These are phyloP conservation scores for mouse (Mus musculus) DNA, from an alignment of 2,113 vertebrate genomes.

Conservation along the genomic window GRCm39 chrX:154919501-154920000, in stretches of 20 bases:
- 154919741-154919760: conserved; percentile 63
- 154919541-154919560: background rate
- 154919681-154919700: conserved; percentile 50
- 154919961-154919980: conserved; percentile 24
- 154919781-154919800: background rate
- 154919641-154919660: background rate
- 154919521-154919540: background rate
- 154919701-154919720: background rate
- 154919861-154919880: too few species aligned
- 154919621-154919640: background rate
- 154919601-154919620: background rate
- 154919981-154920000: conserved; percentile 26
- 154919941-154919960: background rate
- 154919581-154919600: background rate
- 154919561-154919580: background rate
- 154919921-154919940: conserved; percentile 54
- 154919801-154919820: conserved; percentile 2
- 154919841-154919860: too few species aligned
- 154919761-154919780: conserved; percentile 48
- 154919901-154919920: conserved; percentile 42
- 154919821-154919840: background rate
- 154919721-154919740: conserved; percentile 55
- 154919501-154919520: conserved; percentile 38
- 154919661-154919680: conserved; percentile 7
- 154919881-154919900: too few species aligned